Evolutionary conservation across 2,797 vertebrate species (phyloP), one percentile per base, ranked within the genome.

Genomic region (Thalassophryne amazonica): DNA sequence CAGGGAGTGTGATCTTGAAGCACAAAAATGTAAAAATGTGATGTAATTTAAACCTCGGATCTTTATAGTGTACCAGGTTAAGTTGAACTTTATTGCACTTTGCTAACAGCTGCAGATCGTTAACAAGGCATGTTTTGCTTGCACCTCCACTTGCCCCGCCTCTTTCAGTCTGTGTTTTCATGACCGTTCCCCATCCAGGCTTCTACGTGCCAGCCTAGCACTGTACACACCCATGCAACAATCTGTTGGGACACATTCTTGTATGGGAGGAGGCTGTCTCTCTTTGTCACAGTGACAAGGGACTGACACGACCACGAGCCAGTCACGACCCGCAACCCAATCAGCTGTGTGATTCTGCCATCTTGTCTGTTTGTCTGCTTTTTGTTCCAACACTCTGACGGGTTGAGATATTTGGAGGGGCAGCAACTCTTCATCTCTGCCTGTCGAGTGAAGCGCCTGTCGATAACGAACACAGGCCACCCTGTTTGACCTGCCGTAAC

Each of bases 341-440:
- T 85, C 73, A 29, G 65, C 73, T 50, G 59, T 78, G 65, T 72
- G 75, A 84, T 77, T 78, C 71, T 70, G 73, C 69, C 78, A 65
- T 66, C 7, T 66, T 69, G 22, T 51, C 6, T 66, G 53, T 83
- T 24, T 60, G 73, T 79, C 76, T 73, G 74, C 65, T 78, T 76
- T 31, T 21, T 56, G 40, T 84, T 17, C 40, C 32, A 41, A 66
- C 47, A 28, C 8, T 28, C 48, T 14, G 46, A 53, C 4, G 29
- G 24, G 36, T 61, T 6, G 24, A 58, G 35, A 38, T 51, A 63
- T n/a, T 53, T 35, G 2, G 7, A 36, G 29, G 14, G 38, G 37
- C 41, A 4, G 25, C 6, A 11, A 29, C 4, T 43, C 48, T 46
- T 35, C 41, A 33, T 60, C 24, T 62, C 35, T 4, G 33, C 62